Evolutionary conservation across 2,888 invertebrate species (phyloP).

Genomic region (Caenorhabditis becei): DNA sequence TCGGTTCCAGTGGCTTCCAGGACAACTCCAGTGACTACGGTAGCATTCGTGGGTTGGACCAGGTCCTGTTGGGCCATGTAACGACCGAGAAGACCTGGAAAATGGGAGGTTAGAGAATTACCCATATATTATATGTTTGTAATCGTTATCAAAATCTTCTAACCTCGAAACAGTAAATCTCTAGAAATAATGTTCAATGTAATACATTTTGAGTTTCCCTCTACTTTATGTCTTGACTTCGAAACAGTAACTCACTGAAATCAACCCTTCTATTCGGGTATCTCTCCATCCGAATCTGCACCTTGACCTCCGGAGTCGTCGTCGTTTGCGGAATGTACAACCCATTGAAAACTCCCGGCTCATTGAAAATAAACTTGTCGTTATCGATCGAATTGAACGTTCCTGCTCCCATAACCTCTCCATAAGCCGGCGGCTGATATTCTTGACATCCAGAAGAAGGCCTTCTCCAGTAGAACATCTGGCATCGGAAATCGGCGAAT

Average conservation of each 20-base stretch:
- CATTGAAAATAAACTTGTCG: conserved; percentile 93
- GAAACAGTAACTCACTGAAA: too few species aligned
- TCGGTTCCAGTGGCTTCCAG: conserved; percentile 74
- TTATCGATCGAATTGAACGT: conserved; percentile 92
- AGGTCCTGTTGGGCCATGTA: conserved; percentile 78
- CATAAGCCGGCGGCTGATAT: conserved; percentile 79
- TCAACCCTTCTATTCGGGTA: conserved; percentile 81
- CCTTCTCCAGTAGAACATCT: conserved; percentile 91
- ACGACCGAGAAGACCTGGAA: conserved; percentile 67
- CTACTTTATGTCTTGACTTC: too few species aligned
- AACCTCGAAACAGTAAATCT: too few species aligned
- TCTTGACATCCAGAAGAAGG: conserved; percentile 96
- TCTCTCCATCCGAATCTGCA: conserved; percentile 79
- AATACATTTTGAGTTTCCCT: too few species aligned
- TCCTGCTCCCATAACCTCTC: conserved; percentile 93
- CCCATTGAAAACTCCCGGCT: conserved; percentile 84
- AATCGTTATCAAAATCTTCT: too few species aligned
- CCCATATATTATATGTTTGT: too few species aligned
- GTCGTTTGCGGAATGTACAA: conserved; percentile 77
- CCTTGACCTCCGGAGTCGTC: conserved; percentile 77
- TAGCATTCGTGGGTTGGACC: conserved; percentile 81
- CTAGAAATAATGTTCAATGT: too few species aligned
- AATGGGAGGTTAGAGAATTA: too few species aligned
- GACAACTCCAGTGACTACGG: conserved; percentile 79
- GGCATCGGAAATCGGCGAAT: conserved; percentile 96